Evolutionary conservation across 2,113 vertebrate species (phyloP), one percentile per base, ranked within the genome.

Genomic region (Empidonax alnorum): DNA sequence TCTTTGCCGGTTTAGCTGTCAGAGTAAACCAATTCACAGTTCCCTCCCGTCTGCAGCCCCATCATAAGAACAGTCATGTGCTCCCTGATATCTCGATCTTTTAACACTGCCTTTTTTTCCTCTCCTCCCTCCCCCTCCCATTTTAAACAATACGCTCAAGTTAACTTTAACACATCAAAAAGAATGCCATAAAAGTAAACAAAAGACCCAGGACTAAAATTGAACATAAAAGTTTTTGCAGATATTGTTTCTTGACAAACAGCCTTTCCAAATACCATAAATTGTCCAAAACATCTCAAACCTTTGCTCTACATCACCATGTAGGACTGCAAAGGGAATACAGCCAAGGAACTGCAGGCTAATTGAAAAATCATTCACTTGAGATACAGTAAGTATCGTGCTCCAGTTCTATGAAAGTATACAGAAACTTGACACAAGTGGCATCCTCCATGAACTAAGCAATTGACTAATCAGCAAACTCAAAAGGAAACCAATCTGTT

Each of bases 281-380:
- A 97, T 95, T 98, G 97, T 98, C 98, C 97, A 81, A 97, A 98
- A 97, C 80, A 96, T 97, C 97, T 97, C 96, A 98, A 98, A 98
- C 97, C 97, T 98, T 98, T 98, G 96, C 95, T 98, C 97, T 97
- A 89, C 92, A 97, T 98, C 97, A 97, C 92, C 95, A 97, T 46
- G 12, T 24, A 97, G 95, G 93, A 91, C 95, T 97, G 92, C 77
- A 84, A 96, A 97, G 96, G 96, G 97, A 98, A 97, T 92, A 96
- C 80, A 92, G 46, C 97, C 97, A 96, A 98, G 96, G 97, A 98
- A 96, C 97, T 93, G 83, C 82, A 89, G 94, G 96, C 97, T 98
- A 98, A 98, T 98, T 98, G 98, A 98, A 98, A 98, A 98, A 98
- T 98, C 97, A 97, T 98, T 98, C 97, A 97, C 97, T 96, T 95